phyloP scores from a whole-genome alignment of 30 jellyfish, hydroid and myxozoan species.

The Morbakka virulenta region DNA sequence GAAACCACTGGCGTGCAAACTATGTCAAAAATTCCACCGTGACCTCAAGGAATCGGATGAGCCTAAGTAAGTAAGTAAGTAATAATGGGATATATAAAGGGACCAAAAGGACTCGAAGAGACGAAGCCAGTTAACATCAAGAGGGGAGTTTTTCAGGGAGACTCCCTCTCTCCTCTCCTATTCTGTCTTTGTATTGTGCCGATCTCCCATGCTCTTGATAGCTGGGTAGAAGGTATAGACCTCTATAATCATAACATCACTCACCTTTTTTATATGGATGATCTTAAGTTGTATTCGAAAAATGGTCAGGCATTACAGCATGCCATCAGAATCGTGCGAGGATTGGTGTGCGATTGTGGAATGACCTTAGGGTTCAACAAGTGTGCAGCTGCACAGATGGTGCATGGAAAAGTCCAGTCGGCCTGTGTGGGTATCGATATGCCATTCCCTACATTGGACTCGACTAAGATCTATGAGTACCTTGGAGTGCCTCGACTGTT shows the following conservation, averaged over 20 bases:
- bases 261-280: constrained; percentile 6
- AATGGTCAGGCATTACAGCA: not conserved
- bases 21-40: too few relatives aligned
- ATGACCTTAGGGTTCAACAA: not conserved
- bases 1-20: too few relatives aligned
- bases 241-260: too few relatives aligned
- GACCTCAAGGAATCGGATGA: too few relatives aligned
- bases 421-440: too few relatives aligned
- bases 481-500: not conserved
- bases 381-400: too few relatives aligned
- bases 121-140: not conserved
- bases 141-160: not conserved
- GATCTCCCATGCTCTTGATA: too few relatives aligned
- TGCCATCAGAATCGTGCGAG: not conserved
- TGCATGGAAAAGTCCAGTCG: too few relatives aligned
- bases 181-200: not conserved
- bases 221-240: too few relatives aligned
- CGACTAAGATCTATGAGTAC: not conserved
- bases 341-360: not conserved
- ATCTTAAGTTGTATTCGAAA: not conserved
- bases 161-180: not conserved
- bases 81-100: too few relatives aligned
- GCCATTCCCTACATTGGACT: not conserved
- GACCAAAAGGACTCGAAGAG: not conserved
- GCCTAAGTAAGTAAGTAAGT: too few relatives aligned